Conservation (phyloP, 2,113 vertebrate genomes). For the Morphnarchus princeps region DNA sequence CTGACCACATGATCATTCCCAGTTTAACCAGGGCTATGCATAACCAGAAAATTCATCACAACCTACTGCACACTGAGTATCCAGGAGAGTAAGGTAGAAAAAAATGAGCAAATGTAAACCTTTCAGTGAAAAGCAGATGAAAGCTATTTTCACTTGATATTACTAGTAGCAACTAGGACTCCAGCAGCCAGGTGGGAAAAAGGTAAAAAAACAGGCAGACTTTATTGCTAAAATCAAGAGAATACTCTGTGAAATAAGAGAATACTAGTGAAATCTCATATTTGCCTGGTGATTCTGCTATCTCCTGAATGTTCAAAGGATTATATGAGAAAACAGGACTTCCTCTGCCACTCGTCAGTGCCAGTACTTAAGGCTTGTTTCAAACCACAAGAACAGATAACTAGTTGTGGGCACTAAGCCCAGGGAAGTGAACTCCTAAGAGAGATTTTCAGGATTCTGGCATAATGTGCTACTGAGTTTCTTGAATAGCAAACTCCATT, state of each 20-base stretch:
- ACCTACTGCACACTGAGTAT: not conserved
- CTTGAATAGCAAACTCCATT: not conserved
- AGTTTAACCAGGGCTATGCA: not conserved
- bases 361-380: not conserved
- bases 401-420: not conserved
- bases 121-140: not conserved
- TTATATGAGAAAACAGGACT: not conserved
- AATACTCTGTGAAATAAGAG: not conserved
- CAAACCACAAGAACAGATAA: not conserved
- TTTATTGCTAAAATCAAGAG: not conserved
- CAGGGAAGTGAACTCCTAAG: not conserved
- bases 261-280: not conserved
- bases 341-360: not conserved
- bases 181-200: not conserved
- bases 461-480: not conserved
- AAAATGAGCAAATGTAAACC: not conserved
- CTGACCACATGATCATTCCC: not conserved
- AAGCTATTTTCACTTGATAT: not conserved
- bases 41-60: slow-evolving; percentile 14
- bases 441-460: not conserved
- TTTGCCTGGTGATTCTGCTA: not conserved
- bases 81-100: not conserved
- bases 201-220: not conserved
- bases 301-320: not conserved
- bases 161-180: not conserved